Percentiles rank a stretch among this genome's conserved stretches.
Evolutionary conservation across 2,888 invertebrate species (phyloP).

Genomic region (Drosophila histrio): DNA sequence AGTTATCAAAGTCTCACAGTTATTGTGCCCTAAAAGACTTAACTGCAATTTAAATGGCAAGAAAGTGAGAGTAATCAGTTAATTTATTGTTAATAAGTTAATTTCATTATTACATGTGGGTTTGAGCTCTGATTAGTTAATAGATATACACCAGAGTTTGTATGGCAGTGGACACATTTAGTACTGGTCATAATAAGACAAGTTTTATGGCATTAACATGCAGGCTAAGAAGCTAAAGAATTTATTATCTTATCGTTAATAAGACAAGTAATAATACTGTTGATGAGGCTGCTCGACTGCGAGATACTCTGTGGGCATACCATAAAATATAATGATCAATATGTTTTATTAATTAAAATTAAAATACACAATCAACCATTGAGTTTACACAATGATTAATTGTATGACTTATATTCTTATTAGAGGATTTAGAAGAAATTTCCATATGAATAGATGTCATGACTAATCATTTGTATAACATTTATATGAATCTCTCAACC

Average conservation of each 20-base stretch:
- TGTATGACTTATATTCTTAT: too few relatives aligned
- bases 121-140: constrained; percentile 13
- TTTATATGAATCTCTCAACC: too few relatives aligned
- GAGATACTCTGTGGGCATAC: background rate
- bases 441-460: too few relatives aligned
- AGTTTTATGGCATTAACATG: constrained; percentile 9
- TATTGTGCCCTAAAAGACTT: background rate
- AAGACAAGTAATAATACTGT: background rate
- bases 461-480: too few relatives aligned
- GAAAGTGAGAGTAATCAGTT: constrained; percentile 13
- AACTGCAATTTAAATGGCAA: background rate
- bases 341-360: too few relatives aligned
- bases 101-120: constrained; percentile 6
- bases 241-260: constrained; percentile 1
- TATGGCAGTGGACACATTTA: constrained; percentile 1
- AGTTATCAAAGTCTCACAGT: background rate
- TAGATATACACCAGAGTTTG: background rate
- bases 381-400: too few relatives aligned
- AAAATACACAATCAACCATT: too few relatives aligned
- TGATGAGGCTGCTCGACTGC: background rate
- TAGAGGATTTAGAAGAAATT: too few relatives aligned
- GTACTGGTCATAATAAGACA: constrained; percentile 7
- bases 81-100: constrained; percentile 7
- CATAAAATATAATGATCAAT: too few relatives aligned
- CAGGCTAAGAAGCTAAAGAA: constrained; percentile 6